Evolutionary conservation across 2,113 vertebrate genomes (phyloP), one percentile per base, ranked within the genome.

Genomic region (Phalacrocorax carbo): DNA sequence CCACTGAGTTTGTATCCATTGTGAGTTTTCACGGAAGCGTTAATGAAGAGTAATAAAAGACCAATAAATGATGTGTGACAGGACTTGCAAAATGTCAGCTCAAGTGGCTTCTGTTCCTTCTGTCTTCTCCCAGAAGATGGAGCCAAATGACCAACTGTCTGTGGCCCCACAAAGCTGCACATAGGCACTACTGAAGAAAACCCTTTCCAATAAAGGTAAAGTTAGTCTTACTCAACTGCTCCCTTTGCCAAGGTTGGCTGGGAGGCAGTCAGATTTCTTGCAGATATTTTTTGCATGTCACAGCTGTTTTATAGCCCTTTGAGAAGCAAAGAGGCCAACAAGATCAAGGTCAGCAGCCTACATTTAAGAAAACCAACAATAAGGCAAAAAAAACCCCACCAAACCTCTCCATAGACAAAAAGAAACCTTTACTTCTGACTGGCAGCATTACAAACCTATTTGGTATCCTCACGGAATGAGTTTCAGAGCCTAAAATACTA

Each of bases 121-220:
- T 88, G 81, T 49, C 58, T 97, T 95, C 48, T 88, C 84, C 95
- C 94, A 95, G 93, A 93, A 97, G 95, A 91, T 93, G 94, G 96
- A 97, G 91, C 94, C 78, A 95, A 93, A 96, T 95, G 81, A 91
- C 91, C 86, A 94, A 71, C 48, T 20, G 85, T 88, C 38, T 62
- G 55, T 86, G 72, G 78, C 42, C 75, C 55, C 0, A 1, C 57
- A 9, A 64, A 52, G 38, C 46, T 66, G 49, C 21, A 42, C 2
- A 1, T 4, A n/a, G 62, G 27, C 23, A 15, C 58, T 52, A 8
- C 44, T 25, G 51, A 84, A 21, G 34, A 82, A 54, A 87, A n/a
- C 29, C 32, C 36, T 77, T 81, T 11, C 58, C 65, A 60, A 5
- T 5, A 32, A 65, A 77, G 29, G 13, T 42, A 18, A 77, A 32